A percentile compares a stretch with the other conserved stretches of the same genome.
Conservation (phyloP, 2,797 vertebrate genomes). For the Sebastes hopkinsi region DNA sequence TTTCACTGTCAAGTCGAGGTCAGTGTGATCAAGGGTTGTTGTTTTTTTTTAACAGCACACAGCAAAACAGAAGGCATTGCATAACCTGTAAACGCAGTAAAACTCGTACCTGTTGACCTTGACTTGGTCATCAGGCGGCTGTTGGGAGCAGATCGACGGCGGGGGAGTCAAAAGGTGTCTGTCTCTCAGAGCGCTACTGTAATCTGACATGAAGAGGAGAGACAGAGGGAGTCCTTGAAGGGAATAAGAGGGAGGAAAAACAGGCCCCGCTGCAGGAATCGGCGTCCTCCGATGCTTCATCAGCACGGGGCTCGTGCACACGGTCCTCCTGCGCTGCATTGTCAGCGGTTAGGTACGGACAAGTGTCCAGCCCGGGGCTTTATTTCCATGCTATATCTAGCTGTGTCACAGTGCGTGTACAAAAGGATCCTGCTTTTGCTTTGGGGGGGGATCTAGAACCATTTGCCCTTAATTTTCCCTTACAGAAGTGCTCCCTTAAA, state of each 20-base stretch:
- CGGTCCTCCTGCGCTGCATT: slow-evolving; percentile 36
- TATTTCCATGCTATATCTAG: slow-evolving; percentile 2
- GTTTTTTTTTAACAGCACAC: background rate
- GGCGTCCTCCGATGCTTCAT: slow-evolving; percentile 51
- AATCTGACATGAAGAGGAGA: slow-evolving; percentile 5
- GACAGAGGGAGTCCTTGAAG: slow-evolving; percentile 20
- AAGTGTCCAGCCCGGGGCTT: slow-evolving; percentile 20
- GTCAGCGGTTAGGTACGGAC: slow-evolving; percentile 46
- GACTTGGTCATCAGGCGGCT: background rate
- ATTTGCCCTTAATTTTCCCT: slow-evolving; percentile 30
- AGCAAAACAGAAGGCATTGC: background rate
- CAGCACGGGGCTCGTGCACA: slow-evolving; percentile 49
- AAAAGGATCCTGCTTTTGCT: slow-evolving; percentile 45
- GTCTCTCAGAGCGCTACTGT: slow-evolving; percentile 2
- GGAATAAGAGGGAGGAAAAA: background rate
- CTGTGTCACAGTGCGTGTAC: slow-evolving; percentile 15
- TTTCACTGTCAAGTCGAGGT: background rate
- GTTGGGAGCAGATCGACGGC: background rate
- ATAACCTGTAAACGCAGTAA: background rate
- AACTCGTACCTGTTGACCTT: slow-evolving; percentile 58
- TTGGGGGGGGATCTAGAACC: slow-evolving; percentile 15
- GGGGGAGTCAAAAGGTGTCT: background rate
- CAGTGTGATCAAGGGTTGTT: background rate
- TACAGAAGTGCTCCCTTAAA: slow-evolving; percentile 47
- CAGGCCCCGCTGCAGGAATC: slow-evolving; percentile 24